Evolutionary conservation across 1,140 invertebrate genomes (phyloP), one percentile per base, ranked within the genome.

Genomic region (Drosophila watanabei): DNA sequence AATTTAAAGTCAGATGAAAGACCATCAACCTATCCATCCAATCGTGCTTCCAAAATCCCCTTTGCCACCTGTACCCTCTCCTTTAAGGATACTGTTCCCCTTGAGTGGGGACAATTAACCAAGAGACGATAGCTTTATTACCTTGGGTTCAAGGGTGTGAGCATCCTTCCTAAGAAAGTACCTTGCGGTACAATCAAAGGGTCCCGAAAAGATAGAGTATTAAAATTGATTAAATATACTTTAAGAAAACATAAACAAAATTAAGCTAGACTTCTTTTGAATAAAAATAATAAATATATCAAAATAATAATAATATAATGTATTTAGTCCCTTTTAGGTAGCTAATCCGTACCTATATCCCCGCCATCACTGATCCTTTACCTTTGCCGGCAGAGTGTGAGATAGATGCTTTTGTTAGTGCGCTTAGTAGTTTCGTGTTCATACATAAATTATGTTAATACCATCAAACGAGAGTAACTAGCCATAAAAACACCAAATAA

Each of bases 381-480:
- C 20, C 28, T n/a, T 13, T 1, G 4, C 3, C 14, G n/a, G 11
- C 33, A 20, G 39, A 37, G 43, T 45, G n/a, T 52, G 60, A 28
- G 60, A 10, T 5, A 35, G 39, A 57, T 66, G 82, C 75, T 87
- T 86, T 87, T 71, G 80, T 80, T 62, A 60, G 54, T 73, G 68
- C 65, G 77, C 77, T 88, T 87, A 83, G 84, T 89, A 89, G 69
- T 79, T 78, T 79, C 84, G 81, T 88, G 85, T 82, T 85, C 81
- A 81, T 88, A 88, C 84, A 88, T 88, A 88, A 88, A 88, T 88
- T 88, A 88, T 88, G 84, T 81, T 84, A 84, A 88, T 88, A 83
- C 85, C 85, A 84, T 89, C 84, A 89, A 88, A 79, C 73, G 48
- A 89, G 71, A 83, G 83, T 84, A 89, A 81, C 77, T 77, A 89